Conservation (phyloP, 2,888 invertebrate genomes). For the Leptarthrus brevirostris region DNA sequence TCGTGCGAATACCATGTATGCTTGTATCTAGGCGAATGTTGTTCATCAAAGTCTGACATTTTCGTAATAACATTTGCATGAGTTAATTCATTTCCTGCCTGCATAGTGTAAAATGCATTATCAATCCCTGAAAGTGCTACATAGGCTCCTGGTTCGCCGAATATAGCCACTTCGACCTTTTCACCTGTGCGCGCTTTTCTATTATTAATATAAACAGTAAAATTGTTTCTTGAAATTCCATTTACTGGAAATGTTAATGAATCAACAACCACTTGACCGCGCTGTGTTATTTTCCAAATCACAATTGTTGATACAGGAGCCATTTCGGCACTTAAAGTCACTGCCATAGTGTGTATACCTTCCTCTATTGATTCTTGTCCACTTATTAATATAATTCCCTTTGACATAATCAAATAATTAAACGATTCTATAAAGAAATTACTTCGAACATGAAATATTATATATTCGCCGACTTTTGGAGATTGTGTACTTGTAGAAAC, state of each 20-base stretch:
- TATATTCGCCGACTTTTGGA: constrained; percentile 92
- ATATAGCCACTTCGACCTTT: constrained; percentile 91
- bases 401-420: constrained; percentile 91
- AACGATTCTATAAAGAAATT: constrained; percentile 91
- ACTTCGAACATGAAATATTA: constrained; percentile 92
- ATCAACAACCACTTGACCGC: constrained; percentile 90
- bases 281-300: constrained; percentile 85
- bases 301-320: constrained; percentile 91
- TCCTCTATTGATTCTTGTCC: constrained; percentile 88
- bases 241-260: constrained; percentile 97
- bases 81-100: constrained; percentile 90
- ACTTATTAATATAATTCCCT: constrained; percentile 87
- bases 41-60: constrained; percentile 89
- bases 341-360: constrained; percentile 81
- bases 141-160: constrained; percentile 93
- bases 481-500: constrained; percentile 85
- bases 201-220: constrained; percentile 88
- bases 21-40: constrained; percentile 82
- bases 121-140: constrained; percentile 93
- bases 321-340: constrained; percentile 87
- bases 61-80: constrained; percentile 88
- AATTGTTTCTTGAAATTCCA: constrained; percentile 92
- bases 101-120: constrained; percentile 90
- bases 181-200: constrained; percentile 94
- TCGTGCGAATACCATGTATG: constrained; percentile 88